Conservation (phyloP, 2,113 vertebrate genomes). For the Chiloscyllium plagiosum region DNA sequence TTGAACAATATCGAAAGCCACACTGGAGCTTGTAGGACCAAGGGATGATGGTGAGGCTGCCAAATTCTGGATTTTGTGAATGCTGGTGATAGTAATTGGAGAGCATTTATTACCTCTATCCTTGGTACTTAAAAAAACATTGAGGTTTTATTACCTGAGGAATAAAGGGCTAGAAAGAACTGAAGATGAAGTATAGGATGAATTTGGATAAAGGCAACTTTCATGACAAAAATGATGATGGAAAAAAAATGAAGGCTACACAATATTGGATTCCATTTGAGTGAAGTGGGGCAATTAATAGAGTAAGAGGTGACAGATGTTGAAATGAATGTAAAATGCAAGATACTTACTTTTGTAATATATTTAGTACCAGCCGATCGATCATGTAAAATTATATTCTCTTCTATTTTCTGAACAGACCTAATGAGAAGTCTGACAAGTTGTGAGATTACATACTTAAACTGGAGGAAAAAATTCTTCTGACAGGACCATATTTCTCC, state of each 20-base stretch:
- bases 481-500: neutral
- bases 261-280: neutral
- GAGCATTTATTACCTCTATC: neutral
- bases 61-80: neutral
- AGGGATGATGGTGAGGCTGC: neutral
- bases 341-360: neutral
- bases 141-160: neutral
- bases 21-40: neutral
- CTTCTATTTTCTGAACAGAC: conserved; percentile 5
- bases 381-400: conserved; percentile 16
- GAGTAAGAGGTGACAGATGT: conserved; percentile 13
- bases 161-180: too few species aligned
- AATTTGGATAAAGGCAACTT: neutral
- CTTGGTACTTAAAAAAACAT: neutral
- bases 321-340: conserved; percentile 18
- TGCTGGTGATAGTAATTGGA: neutral
- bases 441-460: conserved; percentile 10
- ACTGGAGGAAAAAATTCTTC: neutral
- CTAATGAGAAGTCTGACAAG: neutral
- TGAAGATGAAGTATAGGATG: neutral
- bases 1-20: neutral
- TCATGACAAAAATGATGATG: neutral
- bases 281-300: neutral
- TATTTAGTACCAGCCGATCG: neutral
- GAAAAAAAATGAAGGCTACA: neutral